Conservation (phyloP, 2,888 invertebrate genomes). For the Nomada hirtipes region DNA sequence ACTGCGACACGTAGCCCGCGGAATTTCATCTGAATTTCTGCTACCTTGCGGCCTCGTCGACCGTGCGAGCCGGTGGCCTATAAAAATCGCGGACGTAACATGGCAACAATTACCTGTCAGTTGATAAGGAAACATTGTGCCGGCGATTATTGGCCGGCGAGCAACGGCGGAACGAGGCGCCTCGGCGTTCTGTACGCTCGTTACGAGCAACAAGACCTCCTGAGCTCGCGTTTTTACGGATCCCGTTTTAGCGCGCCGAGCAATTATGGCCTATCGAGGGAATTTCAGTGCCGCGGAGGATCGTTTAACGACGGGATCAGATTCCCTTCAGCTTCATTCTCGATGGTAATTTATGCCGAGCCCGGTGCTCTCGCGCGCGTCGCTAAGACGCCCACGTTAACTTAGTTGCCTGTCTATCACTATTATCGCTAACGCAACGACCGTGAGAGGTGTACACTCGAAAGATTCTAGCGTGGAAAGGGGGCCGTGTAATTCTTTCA, state of each 20-base stretch:
- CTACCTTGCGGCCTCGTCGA: not conserved
- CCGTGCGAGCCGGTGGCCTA: not conserved
- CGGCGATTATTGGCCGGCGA: constrained; percentile 29
- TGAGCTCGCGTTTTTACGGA: constrained; percentile 24
- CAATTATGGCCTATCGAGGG: constrained; percentile 54
- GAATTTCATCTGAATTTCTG: constrained; percentile 4
- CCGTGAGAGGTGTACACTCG: constrained; percentile 44
- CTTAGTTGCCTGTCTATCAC: constrained; percentile 71
- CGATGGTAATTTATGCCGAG: constrained; percentile 71
- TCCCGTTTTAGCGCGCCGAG: constrained; percentile 25
- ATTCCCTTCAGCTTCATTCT: constrained; percentile 68
- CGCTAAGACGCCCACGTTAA: constrained; percentile 71
- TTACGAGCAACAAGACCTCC: constrained; percentile 29
- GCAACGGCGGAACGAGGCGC: constrained; percentile 26
- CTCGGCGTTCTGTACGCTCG: constrained; percentile 40
- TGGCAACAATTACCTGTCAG: constrained; percentile 42
- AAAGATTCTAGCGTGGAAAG: constrained; percentile 14
- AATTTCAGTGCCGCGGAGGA: constrained; percentile 62
- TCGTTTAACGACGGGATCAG: constrained; percentile 72
- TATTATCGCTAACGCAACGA: constrained; percentile 69
- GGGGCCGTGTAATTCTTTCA: constrained; percentile 40
- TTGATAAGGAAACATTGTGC: constrained; percentile 52
- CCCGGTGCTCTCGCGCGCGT: constrained; percentile 62
- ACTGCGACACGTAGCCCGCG: not conserved
- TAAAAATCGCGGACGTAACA: constrained; percentile 16